Evolutionary conservation across 2,888 invertebrate species (phyloP).

Genomic region (Blera fallax): DNA sequence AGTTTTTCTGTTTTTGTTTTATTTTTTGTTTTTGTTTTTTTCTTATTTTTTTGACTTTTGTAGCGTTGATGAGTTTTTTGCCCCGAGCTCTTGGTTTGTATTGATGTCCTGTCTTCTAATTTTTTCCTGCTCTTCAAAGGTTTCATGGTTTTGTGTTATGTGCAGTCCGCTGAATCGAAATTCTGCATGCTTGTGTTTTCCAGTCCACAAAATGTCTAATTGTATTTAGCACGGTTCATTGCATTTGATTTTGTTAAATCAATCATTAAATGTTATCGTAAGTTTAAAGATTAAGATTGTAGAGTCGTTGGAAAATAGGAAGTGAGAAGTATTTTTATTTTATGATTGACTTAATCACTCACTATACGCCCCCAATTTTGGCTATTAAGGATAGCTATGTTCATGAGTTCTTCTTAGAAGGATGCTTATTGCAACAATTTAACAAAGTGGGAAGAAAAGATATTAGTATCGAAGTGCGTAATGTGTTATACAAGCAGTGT

Average conservation of each 20-base stretch:
- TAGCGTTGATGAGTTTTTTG: conserved; percentile 81
- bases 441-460: no score
- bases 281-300: background rate
- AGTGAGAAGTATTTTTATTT: no score
- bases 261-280: background rate
- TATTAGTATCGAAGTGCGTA: no score
- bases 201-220: conserved; percentile 24
- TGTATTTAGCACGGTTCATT: conserved; percentile 36
- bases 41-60: conserved; percentile 75
- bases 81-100: conserved; percentile 81
- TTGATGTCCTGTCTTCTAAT: conserved; percentile 73
- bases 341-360: no score
- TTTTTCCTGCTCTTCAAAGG: conserved; percentile 22
- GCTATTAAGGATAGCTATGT: no score
- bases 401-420: no score
- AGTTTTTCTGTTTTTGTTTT: conserved; percentile 58
- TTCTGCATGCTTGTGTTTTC: conserved; percentile 52
- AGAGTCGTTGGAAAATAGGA: background rate
- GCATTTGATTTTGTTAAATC: conserved; percentile 19
- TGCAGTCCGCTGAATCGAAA: conserved; percentile 27
- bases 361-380: no score
- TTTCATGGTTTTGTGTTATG: conserved; percentile 35
- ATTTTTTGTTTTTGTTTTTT: conserved; percentile 60
- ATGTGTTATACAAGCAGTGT: no score
- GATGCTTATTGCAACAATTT: no score